Evolutionary conservation across 1,140 invertebrate species (phyloP), one percentile per base, ranked within the genome.

Genomic region (Drosophila bifasciata): DNA sequence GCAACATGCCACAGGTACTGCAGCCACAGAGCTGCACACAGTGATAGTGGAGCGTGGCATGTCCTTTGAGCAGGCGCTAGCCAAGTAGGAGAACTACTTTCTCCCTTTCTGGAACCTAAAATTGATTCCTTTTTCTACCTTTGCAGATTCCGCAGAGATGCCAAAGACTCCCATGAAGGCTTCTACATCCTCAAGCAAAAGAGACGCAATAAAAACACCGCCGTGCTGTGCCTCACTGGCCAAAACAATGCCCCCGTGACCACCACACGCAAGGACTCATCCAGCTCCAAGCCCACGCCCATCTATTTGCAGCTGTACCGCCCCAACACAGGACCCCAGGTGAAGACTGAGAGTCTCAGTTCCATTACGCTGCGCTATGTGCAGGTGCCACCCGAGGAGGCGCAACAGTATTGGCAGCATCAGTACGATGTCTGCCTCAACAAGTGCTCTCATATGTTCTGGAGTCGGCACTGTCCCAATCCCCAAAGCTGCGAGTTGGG

Each of bases 1-100:
- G 0, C 96, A 96, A 66, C 96, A 98, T 92, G 95, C 97, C 4
- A 98, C 97, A 1, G 97, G 97, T 32, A 95, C 94, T 40, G 97
- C 97, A 8, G 97, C 96, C 44, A 98, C 97, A 5, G 97, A 98
- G 90, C 93, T 99, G 11, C 96, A 98, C 90, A 96, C 96, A 0
- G 96, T 99, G 13, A 94, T 96, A 39, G 97, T 99, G 0, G 98
- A 99, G 91, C 92, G 93, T 5, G 98, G 98, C 43, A 96, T 99
- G 95, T 95, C 95, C 41, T 86, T 52, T 98, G 98, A 97, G 92
- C 95, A 15, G 94, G 97, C 75, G 96, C 96, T 13, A 91, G 95
- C 70, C 95, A 95, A 97, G 90, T 9, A 21, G 19, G 28, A 28
- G 25, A 2, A 6, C 23, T 2, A 28, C 1, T n/a, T n/a, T n/a